Evolutionary conservation across 1,140 invertebrate genomes (phyloP), one percentile per base, ranked within the genome.

Genomic region (Telenomus remus): DNA sequence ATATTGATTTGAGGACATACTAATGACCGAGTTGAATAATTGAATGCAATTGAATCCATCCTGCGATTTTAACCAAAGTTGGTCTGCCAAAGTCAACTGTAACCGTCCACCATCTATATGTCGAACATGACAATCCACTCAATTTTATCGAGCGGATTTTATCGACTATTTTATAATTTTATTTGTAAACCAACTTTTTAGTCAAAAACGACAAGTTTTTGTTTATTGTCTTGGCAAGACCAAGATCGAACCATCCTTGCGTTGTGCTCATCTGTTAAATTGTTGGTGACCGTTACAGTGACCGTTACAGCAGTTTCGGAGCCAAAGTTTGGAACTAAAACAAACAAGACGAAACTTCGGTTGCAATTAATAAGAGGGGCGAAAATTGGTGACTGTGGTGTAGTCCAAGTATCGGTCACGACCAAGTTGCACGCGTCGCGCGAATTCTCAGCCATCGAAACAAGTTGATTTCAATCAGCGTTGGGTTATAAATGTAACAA

Each of bases 401-500:
- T 35, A 35, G n/a, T 39, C n/a, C 37, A 39, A 39, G n/a, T 39
- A n/a, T 11, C 9, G n/a, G 37, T 27, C 9, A 39, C 9, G 37
- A n/a, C 9, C 9, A n/a, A 39, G 37, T 39, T 39, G 37, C 37
- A 39, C 37, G n/a, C n/a, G 37, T 39, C 34, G 46, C 46, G 35
- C 9, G 44, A 53, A 37, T 42, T 55, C 43, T 14, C 53, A 4
- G 51, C 48, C 55, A 64, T 57, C 12, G 33, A 35, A 48, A 49
- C 11, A 27, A 19, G 37, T 59, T 61, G 49, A 55, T 60, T 60
- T 61, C 43, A 70, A 61, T 70, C 50, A 60, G 49, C 48, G 43
- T 33, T 61, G 35, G 46, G 50, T 14, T 56, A 56, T 70, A 61
- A 61, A 70, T 60, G 57, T 60, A 70, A 54, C 53, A 39, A 57